Percentiles rank a stretch among this genome's conserved stretches.
Conservation (phyloP, 2,113 vertebrate genomes). For the Balaeniceps rex region DNA sequence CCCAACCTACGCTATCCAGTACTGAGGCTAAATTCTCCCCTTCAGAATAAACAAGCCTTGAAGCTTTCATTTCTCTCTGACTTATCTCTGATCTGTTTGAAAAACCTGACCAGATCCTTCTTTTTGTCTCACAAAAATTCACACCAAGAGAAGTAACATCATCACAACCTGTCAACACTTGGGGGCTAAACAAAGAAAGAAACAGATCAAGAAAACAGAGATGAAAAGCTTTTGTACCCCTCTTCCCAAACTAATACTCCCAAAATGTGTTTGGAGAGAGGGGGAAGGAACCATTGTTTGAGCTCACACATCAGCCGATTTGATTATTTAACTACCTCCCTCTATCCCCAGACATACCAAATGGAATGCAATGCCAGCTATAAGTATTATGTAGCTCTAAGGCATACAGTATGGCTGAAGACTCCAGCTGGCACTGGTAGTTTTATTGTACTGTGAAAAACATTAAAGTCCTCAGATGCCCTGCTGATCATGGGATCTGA, state of each 20-base stretch:
- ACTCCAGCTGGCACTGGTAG: slow-evolving; percentile 42
- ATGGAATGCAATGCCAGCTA: slow-evolving; percentile 46
- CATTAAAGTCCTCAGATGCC: slow-evolving; percentile 12
- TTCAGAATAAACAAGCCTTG: slow-evolving; percentile 9
- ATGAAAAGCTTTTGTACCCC: background rate
- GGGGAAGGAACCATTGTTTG: background rate
- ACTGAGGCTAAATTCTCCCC: background rate
- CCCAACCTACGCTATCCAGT: background rate
- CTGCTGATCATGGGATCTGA: background rate
- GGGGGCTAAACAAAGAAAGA: slow-evolving; percentile 42
- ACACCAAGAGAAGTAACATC: slow-evolving; percentile 21
- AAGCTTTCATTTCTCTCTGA: slow-evolving; percentile 32
- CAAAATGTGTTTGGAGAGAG: background rate
- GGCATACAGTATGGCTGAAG: slow-evolving; percentile 2
- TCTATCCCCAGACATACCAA: slow-evolving; percentile 60
- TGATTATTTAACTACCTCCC: slow-evolving; percentile 50
- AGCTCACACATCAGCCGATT: background rate
- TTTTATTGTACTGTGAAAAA: slow-evolving; percentile 47
- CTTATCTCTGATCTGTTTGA: slow-evolving; percentile 40
- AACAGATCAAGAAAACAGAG: slow-evolving; percentile 17
- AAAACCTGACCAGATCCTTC: slow-evolving; percentile 21
- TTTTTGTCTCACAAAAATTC: slow-evolving; percentile 38
- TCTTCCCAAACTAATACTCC: slow-evolving; percentile 25
- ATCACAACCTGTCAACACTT: slow-evolving; percentile 49
- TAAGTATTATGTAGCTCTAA: slow-evolving; percentile 62